Conservation (phyloP, 2,888 invertebrate genomes). For the Malthinus flaveolus region DNA sequence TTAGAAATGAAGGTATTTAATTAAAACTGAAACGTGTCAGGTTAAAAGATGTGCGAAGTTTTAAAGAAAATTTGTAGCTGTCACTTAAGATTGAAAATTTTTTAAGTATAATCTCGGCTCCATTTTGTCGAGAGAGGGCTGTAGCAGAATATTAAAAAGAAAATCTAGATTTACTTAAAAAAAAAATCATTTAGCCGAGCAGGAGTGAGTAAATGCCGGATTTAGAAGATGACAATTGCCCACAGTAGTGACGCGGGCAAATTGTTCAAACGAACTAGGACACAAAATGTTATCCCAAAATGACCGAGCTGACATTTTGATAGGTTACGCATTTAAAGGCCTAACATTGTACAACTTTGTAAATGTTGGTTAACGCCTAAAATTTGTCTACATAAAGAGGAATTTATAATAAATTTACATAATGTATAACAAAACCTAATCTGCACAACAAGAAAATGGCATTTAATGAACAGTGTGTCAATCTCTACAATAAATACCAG, state of each 20-base stretch:
- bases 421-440: background rate
- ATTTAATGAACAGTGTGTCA: conserved; percentile 8
- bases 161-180: conserved; percentile 1
- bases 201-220: conserved; percentile 17
- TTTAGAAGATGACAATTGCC: conserved; percentile 31
- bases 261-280: conserved; percentile 6
- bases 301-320: conserved; percentile 3
- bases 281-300: conserved; percentile 2
- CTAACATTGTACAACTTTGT: background rate
- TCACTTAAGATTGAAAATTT: background rate
- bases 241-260: conserved; percentile 28
- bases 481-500: conserved; percentile 17
- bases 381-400: no score
- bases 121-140: background rate
- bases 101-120: background rate
- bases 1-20: background rate
- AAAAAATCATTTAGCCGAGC: background rate
- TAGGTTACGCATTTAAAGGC: conserved; percentile 3
- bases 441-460: background rate
- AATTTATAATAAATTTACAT: no score
- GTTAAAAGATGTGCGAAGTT: no score
- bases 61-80: no score
- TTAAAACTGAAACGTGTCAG: conserved; percentile 5
- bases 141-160: background rate
- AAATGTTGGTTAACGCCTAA: no score